Evolutionary conservation across 2,797 vertebrate species (phyloP).

Genomic region (Bradypodion ventrale): DNA sequence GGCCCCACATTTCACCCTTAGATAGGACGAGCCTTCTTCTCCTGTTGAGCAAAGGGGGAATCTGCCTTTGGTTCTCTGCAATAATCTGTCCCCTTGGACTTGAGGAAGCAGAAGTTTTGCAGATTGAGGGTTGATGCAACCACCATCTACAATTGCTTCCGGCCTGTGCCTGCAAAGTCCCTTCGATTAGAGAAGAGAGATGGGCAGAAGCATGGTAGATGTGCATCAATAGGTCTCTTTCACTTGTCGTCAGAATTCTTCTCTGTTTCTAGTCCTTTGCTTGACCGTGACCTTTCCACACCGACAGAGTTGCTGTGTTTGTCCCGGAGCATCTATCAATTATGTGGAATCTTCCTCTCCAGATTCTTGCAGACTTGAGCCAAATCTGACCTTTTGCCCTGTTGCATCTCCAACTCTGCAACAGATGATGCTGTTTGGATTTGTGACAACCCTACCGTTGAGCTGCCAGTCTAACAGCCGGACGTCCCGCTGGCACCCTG

Average conservation of each 20-base stretch:
- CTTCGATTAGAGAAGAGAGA: not conserved
- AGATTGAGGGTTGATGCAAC: too few species aligned
- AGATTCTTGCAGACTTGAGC: not conserved
- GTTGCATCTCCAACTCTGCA: not conserved
- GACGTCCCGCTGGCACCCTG: not conserved
- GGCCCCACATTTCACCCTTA: not conserved
- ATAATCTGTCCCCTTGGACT: accelerated
- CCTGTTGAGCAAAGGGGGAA: not conserved
- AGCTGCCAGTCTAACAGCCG: not conserved
- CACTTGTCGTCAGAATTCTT: not conserved
- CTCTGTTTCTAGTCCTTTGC: not conserved
- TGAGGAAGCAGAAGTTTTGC: too few species aligned
- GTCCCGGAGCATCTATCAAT: not conserved
- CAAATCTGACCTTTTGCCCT: not conserved
- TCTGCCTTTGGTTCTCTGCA: too few species aligned
- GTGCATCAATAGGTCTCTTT: not conserved
- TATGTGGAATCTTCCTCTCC: accelerated
- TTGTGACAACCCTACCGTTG: not conserved
- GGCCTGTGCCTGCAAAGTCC: not conserved
- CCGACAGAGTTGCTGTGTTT: too few species aligned
- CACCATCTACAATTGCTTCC: not conserved
- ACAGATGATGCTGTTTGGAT: not conserved
- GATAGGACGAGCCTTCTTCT: not conserved
- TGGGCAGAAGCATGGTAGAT: not conserved
- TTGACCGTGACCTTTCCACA: not conserved